A percentile compares a stretch with the other conserved stretches of the same genome.
Conservation (phyloP, 2,113 vertebrate species). For the Indicator indicator region DNA sequence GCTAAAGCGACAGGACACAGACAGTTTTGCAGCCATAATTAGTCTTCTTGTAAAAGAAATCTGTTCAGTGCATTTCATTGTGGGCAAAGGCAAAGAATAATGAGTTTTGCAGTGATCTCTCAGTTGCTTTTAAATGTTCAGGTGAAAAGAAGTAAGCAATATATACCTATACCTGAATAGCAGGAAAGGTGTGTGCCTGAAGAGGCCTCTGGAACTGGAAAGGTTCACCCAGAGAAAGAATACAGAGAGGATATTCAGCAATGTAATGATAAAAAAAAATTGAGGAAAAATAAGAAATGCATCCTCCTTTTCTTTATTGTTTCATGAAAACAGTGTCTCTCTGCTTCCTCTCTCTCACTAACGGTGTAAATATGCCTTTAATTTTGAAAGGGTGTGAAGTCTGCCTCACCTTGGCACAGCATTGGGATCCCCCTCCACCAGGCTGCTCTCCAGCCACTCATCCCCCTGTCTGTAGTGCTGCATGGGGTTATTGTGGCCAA, state of each 20-base stretch:
- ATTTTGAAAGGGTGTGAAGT: background rate
- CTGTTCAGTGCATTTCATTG: background rate
- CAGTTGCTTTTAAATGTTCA: background rate
- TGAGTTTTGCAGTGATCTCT: background rate
- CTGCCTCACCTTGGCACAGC: background rate
- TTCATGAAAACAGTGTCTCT: background rate
- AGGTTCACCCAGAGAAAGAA: background rate
- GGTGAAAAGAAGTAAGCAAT: background rate
- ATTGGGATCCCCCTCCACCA: too few species aligned
- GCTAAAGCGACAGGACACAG: background rate
- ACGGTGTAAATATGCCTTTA: background rate
- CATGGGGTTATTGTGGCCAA: too few species aligned
- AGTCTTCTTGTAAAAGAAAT: background rate
- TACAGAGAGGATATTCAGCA: background rate
- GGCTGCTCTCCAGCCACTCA: too few species aligned
- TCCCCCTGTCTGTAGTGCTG: too few species aligned
- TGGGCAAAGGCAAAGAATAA: background rate
- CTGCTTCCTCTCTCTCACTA: background rate
- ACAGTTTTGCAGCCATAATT: background rate
- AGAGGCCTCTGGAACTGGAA: background rate
- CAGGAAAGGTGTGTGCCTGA: background rate
- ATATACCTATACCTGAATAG: background rate
- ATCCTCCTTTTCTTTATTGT: background rate
- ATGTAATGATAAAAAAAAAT: background rate
- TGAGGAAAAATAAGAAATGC: background rate